Conservation (phyloP, 2,888 invertebrate species). For the Volucella inanis region DNA sequence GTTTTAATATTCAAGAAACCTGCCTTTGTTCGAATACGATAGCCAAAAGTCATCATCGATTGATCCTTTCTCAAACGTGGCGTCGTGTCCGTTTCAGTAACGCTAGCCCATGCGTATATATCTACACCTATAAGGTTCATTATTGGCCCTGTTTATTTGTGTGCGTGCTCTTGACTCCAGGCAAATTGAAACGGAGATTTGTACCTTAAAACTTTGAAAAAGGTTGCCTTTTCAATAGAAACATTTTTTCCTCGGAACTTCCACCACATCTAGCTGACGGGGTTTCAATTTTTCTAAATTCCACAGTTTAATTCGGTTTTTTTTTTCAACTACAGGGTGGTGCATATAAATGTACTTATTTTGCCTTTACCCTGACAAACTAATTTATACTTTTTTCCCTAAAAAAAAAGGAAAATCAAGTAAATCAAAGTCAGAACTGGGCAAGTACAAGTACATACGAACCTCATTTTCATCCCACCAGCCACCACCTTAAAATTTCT, state of each 20-base stretch:
- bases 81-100: too few relatives aligned
- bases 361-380: conserved; percentile 40
- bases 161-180: too few relatives aligned
- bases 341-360: conserved; percentile 51
- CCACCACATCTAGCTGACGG: conserved; percentile 14
- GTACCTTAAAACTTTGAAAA: too few relatives aligned
- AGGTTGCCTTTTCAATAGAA: neutral
- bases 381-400: conserved; percentile 59
- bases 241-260: neutral
- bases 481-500: conserved; percentile 19
- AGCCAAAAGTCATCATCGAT: too few relatives aligned
- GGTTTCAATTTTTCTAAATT: conserved; percentile 13
- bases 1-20: too few relatives aligned
- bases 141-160: too few relatives aligned
- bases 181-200: too few relatives aligned
- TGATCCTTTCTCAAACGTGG: too few relatives aligned
- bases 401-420: conserved; percentile 11
- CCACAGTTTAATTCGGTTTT: conserved; percentile 50
- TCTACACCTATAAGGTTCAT: too few relatives aligned
- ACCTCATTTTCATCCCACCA: conserved; percentile 34
- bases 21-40: too few relatives aligned
- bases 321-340: conserved; percentile 28
- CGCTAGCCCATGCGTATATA: too few relatives aligned
- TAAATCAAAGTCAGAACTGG: conserved; percentile 45
- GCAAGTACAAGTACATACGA: conserved; percentile 38